Base-by-base conservation (phyloP, 2,797 vertebrate genomes). In the Pangasius krempfi region DNA sequence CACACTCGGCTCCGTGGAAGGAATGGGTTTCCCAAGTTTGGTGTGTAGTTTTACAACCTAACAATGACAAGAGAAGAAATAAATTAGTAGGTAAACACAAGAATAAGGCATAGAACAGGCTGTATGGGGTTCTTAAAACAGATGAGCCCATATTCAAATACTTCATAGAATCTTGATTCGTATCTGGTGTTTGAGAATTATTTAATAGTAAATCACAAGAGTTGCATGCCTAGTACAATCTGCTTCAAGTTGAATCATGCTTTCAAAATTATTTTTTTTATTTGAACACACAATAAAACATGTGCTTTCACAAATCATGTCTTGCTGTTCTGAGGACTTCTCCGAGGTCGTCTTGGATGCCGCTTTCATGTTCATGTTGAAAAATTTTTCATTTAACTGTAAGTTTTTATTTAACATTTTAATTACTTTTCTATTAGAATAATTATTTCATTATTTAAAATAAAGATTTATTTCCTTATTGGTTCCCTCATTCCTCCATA, bases 11-110 rank as follows among this genome's bases (percentile, higher is more conserved):
- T 99, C 98, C 40, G 98, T 99, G 9, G 98, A 99, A 87, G 98
- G 98, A 95, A 99, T 99, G 87, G 98, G 98, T 92, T 99, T 99
- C 87, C 98, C 98, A 62, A 99, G 97, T 94, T 99, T 99, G 89
- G 98, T 99, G 91, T 99, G 98, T 91, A 99, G 96, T 94, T 99
- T 99, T 89, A 99, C 98, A 84, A 99, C 98, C 98, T 99, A 86
- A 87, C 0, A 0, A 13, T 0, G 62, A 8, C 33, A 68, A 50
- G 13, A 14, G 16, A 8, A 78, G 14, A 14, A 81, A 25, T 2
- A 40, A 37, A 4, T 50, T 84, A 20, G 8, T 22, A 84, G 27
- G 20, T 22, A 72, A n/a, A 75, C 2, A 33, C 18, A 54, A 73
- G 1, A 25, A 12, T 33, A 70, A 66, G 5, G 9, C 6, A 79